A percentile compares a stretch with the other conserved stretches of the same genome.
Evolutionary conservation across 1,140 invertebrate species (phyloP).

Genomic region (Drosophila bocki): DNA sequence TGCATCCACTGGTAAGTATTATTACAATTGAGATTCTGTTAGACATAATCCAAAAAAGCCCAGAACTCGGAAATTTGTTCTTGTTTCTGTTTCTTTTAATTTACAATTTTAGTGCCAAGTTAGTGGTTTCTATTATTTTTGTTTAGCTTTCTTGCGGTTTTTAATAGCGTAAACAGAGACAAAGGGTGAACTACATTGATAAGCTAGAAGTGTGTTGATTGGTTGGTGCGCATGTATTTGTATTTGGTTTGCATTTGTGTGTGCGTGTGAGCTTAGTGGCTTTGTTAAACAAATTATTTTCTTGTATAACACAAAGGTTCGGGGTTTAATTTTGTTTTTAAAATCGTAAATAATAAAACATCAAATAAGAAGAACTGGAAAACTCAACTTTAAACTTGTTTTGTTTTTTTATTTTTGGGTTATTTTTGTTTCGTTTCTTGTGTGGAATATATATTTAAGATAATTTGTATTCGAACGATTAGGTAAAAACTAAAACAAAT

Average conservation of each 20-base stretch:
- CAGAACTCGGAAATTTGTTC: conserved; percentile 85
- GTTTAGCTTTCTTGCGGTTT: conserved; percentile 49
- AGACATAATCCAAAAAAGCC: conserved; percentile 69
- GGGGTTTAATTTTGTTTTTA: conserved; percentile 45
- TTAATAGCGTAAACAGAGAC: conserved; percentile 62
- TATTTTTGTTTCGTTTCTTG: conserved; percentile 39
- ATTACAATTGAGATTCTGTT: conserved; percentile 39
- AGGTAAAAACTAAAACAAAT: conserved; percentile 80
- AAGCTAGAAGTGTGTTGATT: conserved; percentile 63
- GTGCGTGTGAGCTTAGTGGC: conserved; percentile 66
- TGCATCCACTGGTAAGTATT: conserved; percentile 32
- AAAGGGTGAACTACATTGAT: conserved; percentile 67
- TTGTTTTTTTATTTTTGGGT: conserved; percentile 23
- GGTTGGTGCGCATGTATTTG: conserved; percentile 28
- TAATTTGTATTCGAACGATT: conserved; percentile 32
- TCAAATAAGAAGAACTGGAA: conserved; percentile 59
- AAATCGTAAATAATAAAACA: conserved; percentile 56
- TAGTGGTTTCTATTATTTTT: conserved; percentile 52
- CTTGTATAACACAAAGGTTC: conserved; percentile 70
- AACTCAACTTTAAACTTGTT: conserved; percentile 68
- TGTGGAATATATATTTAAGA: conserved; percentile 25
- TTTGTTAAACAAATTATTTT: conserved; percentile 73
- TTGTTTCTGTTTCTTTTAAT: conserved; percentile 38
- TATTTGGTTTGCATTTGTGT: conserved; percentile 23
- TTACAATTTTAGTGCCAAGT: conserved; percentile 58